Evolutionary conservation across 2,888 invertebrate genomes (phyloP).

Genomic region (Yponomeuta evonymella): DNA sequence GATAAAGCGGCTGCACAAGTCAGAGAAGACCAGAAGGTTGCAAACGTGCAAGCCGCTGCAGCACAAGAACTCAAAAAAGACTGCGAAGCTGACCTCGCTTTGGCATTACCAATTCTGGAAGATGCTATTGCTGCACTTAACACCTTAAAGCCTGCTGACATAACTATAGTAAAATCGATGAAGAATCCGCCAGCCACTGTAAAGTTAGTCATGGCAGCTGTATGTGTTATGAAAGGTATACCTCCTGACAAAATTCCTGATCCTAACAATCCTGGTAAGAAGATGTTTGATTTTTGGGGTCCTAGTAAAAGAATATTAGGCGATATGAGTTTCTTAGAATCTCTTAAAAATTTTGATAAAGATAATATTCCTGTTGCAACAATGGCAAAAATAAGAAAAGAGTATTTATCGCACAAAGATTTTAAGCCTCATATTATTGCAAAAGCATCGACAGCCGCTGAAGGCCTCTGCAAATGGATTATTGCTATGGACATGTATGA

Average conservation of each 20-base stretch:
- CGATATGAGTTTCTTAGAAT: constrained; percentile 86
- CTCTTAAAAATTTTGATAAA: constrained; percentile 87
- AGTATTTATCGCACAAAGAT: constrained; percentile 84
- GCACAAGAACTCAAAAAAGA: constrained; percentile 90
- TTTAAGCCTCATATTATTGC: constrained; percentile 88
- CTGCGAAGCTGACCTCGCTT: constrained; percentile 94
- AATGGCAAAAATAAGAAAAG: constrained; percentile 85
- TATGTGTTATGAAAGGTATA: constrained; percentile 90
- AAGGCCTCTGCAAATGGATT: constrained; percentile 94
- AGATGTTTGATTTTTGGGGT: constrained; percentile 89
- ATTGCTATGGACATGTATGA: constrained; percentile 94
- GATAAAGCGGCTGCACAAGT: constrained; percentile 87
- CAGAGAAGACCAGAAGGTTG: constrained; percentile 90
- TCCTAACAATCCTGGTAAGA: constrained; percentile 79
- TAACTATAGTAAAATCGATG: constrained; percentile 91
- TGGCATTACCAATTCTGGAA: constrained; percentile 89
- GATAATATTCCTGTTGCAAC: constrained; percentile 85
- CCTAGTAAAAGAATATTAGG: constrained; percentile 88
- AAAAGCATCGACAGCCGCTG: constrained; percentile 95
- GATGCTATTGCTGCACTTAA: constrained; percentile 85
- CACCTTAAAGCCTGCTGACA: constrained; percentile 89
- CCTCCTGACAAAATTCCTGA: constrained; percentile 86
- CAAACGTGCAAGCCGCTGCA: constrained; percentile 90
- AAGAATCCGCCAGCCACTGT: constrained; percentile 90
- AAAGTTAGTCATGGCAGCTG: constrained; percentile 91